Evolutionary conservation across 2,888 invertebrate species (phyloP).

Genomic region (Bugulina stolonifera): DNA sequence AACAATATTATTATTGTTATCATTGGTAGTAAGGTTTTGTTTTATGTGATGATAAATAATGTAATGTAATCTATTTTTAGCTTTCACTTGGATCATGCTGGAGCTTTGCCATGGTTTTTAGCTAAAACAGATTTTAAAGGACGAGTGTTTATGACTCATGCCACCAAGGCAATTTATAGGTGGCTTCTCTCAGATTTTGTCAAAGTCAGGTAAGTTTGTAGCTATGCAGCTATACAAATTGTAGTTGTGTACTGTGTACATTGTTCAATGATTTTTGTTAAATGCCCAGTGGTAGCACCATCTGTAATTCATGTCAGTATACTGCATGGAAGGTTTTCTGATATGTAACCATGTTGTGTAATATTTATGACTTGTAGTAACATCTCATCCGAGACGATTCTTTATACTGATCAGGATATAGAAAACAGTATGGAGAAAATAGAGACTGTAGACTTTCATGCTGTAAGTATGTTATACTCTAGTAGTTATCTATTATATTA

Average conservation of each 20-base stretch:
- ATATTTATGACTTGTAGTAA: conserved; percentile 60
- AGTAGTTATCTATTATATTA: no score
- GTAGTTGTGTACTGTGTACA: not conserved
- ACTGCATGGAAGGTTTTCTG: no score
- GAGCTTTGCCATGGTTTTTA: conserved; percentile 94
- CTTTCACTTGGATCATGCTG: conserved; percentile 97
- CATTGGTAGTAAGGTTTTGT: no score
- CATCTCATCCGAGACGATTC: conserved; percentile 68
- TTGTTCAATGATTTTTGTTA: no score
- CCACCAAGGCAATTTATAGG: conserved; percentile 97
- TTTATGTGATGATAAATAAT: no score
- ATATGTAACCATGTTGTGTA: no score
- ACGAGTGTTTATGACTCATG: conserved; percentile 98
- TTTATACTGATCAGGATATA: conserved; percentile 93
- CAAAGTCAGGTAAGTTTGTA: conserved; percentile 71
- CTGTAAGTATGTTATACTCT: conserved; percentile 17
- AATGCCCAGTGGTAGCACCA: no score
- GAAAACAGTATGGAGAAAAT: conserved; percentile 98
- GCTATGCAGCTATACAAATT: no score
- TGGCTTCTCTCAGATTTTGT: conserved; percentile 98
- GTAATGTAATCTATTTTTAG: no score
- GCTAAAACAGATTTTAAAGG: conserved; percentile 95
- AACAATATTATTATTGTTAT: no score
- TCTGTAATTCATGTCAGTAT: no score
- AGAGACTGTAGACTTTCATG: conserved; percentile 88